These are phyloP conservation scores for Melieria picta DNA, from an alignment of 2,888 invertebrate species.

Conservation along the genomic window DNA sequence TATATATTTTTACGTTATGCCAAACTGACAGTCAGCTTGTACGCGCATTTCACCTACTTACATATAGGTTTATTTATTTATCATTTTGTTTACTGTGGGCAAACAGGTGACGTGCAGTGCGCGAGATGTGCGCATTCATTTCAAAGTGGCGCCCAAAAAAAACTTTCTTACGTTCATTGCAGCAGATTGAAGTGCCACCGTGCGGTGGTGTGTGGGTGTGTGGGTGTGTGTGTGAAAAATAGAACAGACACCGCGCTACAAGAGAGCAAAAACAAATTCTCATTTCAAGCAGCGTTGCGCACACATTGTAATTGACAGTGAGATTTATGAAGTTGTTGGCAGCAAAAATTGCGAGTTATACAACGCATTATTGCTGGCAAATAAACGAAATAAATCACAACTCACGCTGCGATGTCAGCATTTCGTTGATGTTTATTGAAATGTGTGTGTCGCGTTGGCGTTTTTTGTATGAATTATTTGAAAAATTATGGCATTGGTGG, in stretches of 20 bases:
- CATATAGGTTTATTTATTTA: too few relatives aligned
- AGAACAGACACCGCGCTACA: not conserved
- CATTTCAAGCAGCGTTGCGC: constrained; percentile 57
- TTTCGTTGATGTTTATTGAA: constrained; percentile 33
- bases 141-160: too few relatives aligned
- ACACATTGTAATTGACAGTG: constrained; percentile 44
- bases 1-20: too few relatives aligned
- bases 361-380: constrained; percentile 1
- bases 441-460: constrained; percentile 22
- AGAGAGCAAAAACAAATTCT: constrained; percentile 40
- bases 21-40: too few relatives aligned
- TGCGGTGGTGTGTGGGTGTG: not conserved
- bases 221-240: not conserved
- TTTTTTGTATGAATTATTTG: constrained; percentile 15
- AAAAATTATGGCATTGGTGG: constrained; percentile 14
- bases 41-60: too few relatives aligned
- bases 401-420: constrained; percentile 7
- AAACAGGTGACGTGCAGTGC: too few relatives aligned
- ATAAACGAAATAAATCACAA: constrained; percentile 27
- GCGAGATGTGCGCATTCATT: too few relatives aligned
- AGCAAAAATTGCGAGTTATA: not conserved
- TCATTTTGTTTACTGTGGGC: too few relatives aligned
- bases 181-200: too few relatives aligned
- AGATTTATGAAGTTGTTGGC: constrained; percentile 34
- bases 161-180: too few relatives aligned